Base-by-base conservation (phyloP, 2,113 vertebrate genomes). In the Thymallus thymallus region DNA sequence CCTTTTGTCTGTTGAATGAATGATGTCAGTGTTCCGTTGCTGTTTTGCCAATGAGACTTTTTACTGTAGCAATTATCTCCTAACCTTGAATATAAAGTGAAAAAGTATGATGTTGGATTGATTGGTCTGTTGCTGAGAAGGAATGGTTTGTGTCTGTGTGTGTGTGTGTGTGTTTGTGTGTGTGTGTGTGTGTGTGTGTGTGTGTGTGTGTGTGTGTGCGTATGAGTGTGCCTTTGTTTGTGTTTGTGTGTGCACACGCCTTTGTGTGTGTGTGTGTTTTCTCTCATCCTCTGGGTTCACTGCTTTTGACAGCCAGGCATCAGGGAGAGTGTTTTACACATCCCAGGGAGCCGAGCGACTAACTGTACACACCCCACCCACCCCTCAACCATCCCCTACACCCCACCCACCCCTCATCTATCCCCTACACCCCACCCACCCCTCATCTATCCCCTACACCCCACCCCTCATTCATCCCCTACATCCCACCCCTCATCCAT, bases 301-400 rank as follows among this genome's bases (percentile, higher is more conserved):
- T 80, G 78, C 82, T 82, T 76, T 83, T 86, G 80, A 78, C 89
- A 89, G 87, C 79, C 74, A 81, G 79, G 76, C 88, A 84, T 87
- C 83, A 69, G 85, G 81, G 83, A 88, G 82, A 87, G 84, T 90
- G 88, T 88, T 92, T 90, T 91, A 91, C 89, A 88, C 86, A 90
- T 90, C 86, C 90, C 85, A 82, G 32, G 82, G 87, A 93, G 88
- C 89, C 86, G 89, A 87, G 89, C 87, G 88, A 90, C 91, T 90
- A 91, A 91, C 89, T 91, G 91, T 90, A 88, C 89, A 86, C 88
- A 77, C 86, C 82, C 85, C 87, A 84, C 58, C 45, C 46, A 16
- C 14, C 46, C 45, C 46, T 48, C 46, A 48, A 16, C 46, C 46
- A 48, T 48, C 14, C 46, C 46, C 46, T 48, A 16, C 9, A 48